Conservation (phyloP, 2,888 invertebrate species). For the Tetragnatha montana region DNA sequence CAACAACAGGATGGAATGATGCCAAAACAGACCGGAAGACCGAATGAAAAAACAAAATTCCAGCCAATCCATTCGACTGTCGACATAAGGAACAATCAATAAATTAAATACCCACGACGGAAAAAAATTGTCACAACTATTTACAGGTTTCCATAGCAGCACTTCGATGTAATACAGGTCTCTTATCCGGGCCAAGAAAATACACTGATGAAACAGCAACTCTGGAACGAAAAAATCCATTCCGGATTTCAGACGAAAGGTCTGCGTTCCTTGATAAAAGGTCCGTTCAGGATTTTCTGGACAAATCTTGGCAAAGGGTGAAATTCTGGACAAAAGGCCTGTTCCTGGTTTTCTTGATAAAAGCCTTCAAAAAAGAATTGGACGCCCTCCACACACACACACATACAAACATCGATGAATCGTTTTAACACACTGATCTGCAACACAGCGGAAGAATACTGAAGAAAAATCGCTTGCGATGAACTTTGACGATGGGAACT, state of each 20-base stretch:
- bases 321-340: no score
- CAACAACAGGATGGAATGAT: slow-evolving; percentile 60
- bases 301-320: no score
- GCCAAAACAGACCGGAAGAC: slow-evolving; percentile 37
- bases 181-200: no score
- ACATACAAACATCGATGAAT: slow-evolving; percentile 37
- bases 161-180: slow-evolving; percentile 20
- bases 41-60: background rate
- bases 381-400: slow-evolving; percentile 41
- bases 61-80: background rate
- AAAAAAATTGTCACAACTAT: slow-evolving; percentile 35
- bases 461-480: background rate
- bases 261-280: no score
- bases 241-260: no score
- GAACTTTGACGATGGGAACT: background rate
- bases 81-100: slow-evolving; percentile 67
- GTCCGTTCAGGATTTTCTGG: no score
- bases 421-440: slow-evolving; percentile 29
- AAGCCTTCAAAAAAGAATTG: slow-evolving; percentile 19
- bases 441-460: slow-evolving; percentile 65
- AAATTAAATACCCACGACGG: slow-evolving; percentile 57
- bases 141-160: slow-evolving; percentile 38
- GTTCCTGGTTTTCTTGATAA: background rate
- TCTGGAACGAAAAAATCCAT: no score
- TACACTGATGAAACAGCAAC: no score